Percentiles rank a stretch among this genome's conserved stretches.
phyloP scores from a whole-genome alignment of 2,113 vertebrate species.

The Progne subis region DNA sequence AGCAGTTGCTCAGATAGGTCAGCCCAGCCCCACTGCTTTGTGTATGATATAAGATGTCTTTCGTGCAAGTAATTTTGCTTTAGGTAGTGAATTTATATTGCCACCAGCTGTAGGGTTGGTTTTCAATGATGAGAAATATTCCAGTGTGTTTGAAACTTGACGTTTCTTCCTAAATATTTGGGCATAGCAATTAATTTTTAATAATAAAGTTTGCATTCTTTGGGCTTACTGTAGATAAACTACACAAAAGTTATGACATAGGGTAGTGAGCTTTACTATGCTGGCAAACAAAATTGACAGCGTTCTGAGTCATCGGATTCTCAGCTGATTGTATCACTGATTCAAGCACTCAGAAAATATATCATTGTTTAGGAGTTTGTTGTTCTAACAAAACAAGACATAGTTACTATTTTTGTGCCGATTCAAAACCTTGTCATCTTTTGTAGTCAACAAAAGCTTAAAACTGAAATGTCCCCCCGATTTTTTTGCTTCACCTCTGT shows the following conservation, averaged over 20 bases:
- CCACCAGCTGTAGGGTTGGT: not conserved
- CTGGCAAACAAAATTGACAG: not conserved
- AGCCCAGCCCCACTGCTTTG: not conserved
- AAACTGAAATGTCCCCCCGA: not conserved
- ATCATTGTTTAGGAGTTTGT: slow-evolving; percentile 17
- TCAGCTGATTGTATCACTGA: slow-evolving; percentile 28
- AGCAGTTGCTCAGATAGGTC: not conserved
- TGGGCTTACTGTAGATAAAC: not conserved
- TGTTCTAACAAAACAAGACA: not conserved
- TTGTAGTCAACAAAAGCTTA: not conserved
- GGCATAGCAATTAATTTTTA: not conserved
- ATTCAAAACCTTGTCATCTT: not conserved
- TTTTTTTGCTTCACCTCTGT: not conserved
- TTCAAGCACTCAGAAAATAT: not conserved
- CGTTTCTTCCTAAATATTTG: slow-evolving; percentile 6
- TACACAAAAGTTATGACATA: not conserved
- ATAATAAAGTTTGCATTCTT: slow-evolving; percentile 5
- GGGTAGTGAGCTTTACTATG: not conserved
- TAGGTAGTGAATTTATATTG: not conserved
- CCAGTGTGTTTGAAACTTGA: not conserved
- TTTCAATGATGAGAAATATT: not conserved
- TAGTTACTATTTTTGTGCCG: not conserved
- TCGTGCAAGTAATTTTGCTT: not conserved
- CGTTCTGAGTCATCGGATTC: slow-evolving; percentile 36
- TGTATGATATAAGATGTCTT: not conserved